A percentile compares a stretch with the other conserved stretches of the same genome.
phyloP scores from a whole-genome alignment of 2,797 vertebrate genomes.

The Choloepus didactylus region DNA sequence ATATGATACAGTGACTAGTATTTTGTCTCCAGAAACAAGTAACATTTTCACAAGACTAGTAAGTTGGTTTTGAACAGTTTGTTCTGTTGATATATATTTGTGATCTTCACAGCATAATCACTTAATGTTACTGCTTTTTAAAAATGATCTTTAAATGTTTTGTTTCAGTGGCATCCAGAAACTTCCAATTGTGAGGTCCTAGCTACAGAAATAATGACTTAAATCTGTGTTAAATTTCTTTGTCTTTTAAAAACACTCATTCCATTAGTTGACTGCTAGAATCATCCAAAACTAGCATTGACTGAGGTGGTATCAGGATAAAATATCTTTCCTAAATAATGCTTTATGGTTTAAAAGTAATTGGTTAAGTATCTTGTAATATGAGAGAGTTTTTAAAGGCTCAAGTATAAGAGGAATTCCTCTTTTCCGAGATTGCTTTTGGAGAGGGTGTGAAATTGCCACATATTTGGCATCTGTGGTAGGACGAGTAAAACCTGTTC shows the following conservation, averaged over 20 bases:
- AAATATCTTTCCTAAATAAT: background rate
- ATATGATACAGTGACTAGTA: background rate
- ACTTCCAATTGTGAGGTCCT: background rate
- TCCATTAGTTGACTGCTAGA: background rate
- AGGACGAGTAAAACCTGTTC: background rate
- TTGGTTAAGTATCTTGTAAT: background rate
- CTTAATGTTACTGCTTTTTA: slow-evolving; percentile 7
- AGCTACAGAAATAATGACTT: slow-evolving; percentile 12
- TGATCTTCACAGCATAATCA: background rate
- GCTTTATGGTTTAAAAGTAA: background rate
- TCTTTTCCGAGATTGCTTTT: background rate
- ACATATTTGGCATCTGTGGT: background rate
- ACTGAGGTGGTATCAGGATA: background rate
- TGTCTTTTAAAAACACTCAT: background rate
- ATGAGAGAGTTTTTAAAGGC: background rate
- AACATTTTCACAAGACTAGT: background rate
- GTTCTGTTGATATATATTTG: background rate
- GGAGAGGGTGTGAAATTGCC: background rate
- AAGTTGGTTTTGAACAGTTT: background rate
- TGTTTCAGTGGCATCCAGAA: background rate
- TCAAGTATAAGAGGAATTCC: background rate
- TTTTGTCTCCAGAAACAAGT: slow-evolving; percentile 40
- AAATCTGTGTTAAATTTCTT: slow-evolving; percentile 2
- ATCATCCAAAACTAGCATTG: background rate
- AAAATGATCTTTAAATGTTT: background rate